phyloP scores from a whole-genome alignment of 2,113 vertebrate species.

The Datnioides undecimradiatus region DNA sequence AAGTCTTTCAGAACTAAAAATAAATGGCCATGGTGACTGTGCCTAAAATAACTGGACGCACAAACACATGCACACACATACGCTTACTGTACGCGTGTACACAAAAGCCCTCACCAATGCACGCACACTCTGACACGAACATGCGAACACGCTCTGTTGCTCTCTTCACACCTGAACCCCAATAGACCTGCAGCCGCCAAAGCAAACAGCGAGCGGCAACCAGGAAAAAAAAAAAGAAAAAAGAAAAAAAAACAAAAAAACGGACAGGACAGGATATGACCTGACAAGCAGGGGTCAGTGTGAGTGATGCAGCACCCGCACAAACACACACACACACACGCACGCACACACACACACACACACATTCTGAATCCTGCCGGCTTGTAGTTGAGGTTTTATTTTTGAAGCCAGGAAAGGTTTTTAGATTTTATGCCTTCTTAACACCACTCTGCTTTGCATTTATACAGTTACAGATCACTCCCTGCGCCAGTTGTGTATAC shows the following conservation, averaged over 20 bases:
- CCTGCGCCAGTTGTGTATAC: background rate
- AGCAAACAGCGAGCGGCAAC: conserved; percentile 64
- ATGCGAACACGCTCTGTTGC: conserved; percentile 33
- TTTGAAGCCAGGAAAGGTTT: conserved; percentile 22
- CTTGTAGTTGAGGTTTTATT: conserved; percentile 39
- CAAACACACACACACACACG: conserved; percentile 9
- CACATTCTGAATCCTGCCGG: conserved; percentile 20
- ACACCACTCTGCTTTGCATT: conserved; percentile 1
- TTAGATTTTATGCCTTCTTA: conserved; percentile 37
- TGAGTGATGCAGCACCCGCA: background rate
- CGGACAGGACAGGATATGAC: conserved; percentile 76
- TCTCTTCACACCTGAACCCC: conserved; percentile 64
- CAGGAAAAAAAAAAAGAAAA: conserved; percentile 24
- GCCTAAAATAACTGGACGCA: conserved; percentile 78
- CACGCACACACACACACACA: conserved; percentile 20
- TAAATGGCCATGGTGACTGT: conserved; percentile 67
- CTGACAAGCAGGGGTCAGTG: conserved; percentile 72
- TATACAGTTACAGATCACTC: background rate
- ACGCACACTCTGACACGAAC: conserved; percentile 21
- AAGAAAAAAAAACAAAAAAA: conserved; percentile 29
- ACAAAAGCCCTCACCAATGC: conserved; percentile 43
- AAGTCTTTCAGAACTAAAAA: conserved; percentile 83
- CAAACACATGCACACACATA: conserved; percentile 45
- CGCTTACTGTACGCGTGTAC: conserved; percentile 42
- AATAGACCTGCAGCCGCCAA: conserved; percentile 58